These are phyloP conservation scores for Agonopterix heracliana DNA, from an alignment of 2,888 invertebrate species.

Conservation along the genomic window DNA sequence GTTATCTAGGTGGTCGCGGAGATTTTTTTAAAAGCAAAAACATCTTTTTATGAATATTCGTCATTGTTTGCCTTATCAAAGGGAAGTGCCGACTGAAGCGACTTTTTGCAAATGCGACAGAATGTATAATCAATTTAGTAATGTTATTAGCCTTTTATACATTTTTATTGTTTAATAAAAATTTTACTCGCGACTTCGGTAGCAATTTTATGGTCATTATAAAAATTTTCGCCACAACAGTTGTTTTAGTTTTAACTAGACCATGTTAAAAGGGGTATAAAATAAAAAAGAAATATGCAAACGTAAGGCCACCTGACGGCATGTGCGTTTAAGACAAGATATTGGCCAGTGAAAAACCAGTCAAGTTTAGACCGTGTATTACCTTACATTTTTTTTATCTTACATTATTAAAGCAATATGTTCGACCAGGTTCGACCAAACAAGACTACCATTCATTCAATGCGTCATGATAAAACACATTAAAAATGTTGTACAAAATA, in stretches of 20 bases:
- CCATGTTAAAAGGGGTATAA: conserved; percentile 27
- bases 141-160: conserved; percentile 1
- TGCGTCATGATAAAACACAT: conserved; percentile 10
- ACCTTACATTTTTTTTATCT: conserved; percentile 44
- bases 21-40: conserved; percentile 29
- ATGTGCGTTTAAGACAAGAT: conserved; percentile 35
- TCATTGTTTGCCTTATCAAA: conserved; percentile 32
- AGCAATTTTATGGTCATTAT: conserved; percentile 24
- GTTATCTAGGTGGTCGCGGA: conserved; percentile 36
- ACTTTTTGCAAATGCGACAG: conserved; percentile 16
- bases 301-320: conserved; percentile 48
- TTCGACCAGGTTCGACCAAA: conserved; percentile 24
- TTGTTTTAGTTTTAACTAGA: conserved; percentile 25
- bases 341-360: conserved; percentile 39
- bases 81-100: conserved; percentile 27
- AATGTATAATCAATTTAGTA: conserved; percentile 5
- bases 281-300: conserved; percentile 39
- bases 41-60: conserved; percentile 17
- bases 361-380: conserved; percentile 46
- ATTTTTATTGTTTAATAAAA: conserved; percentile 5
- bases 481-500: too few relatives aligned
- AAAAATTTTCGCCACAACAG: conserved; percentile 25
- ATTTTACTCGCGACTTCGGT: not conserved
- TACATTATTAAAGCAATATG: conserved; percentile 42
- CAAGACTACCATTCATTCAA: conserved; percentile 20